Base-by-base conservation (phyloP, 2,113 vertebrate species). In the Burhinus oedicnemus region DNA sequence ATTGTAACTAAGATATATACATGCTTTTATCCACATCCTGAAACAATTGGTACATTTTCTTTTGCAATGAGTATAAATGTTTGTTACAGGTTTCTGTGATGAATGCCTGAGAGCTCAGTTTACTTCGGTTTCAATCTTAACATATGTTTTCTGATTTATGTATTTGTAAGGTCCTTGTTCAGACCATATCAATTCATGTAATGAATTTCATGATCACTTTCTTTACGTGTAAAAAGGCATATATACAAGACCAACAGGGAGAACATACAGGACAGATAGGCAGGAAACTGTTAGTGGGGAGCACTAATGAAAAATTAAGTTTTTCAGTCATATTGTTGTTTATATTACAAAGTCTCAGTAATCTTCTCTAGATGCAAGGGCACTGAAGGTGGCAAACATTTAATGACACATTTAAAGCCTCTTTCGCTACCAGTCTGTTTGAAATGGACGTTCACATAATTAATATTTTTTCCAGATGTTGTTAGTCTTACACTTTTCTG, bases 11-110 rank as follows among this genome's bases (percentile, higher is more conserved):
- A 75, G 96, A 75, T 89, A 93, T 95, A 34, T 93, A 51, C 42
- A 15, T 89, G 65, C 70, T 92, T 97, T 90, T 95, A 70, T 93
- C 88, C 92, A 95, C 83, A 92, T 96, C 96, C 97, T 97, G 95
- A 95, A 70, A 57, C 27, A 95, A 20, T 25, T 61, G 18, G 52
- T 96, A 60, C 8, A 11, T 94, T 94, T 95, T 94, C 87, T 97
- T 96, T 97, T 94, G 54, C 88, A 96, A 21, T 64, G 93, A 96
- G 66, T 89, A 54, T 94, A 70, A 83, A 70, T n/a, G 30, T 93
- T 85, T 65, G 14, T 95, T 96, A 89, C 19, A 16, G 93, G 78
- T 86, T 89, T 89, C n/a, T 92, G n/a, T 71, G 66, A 32, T 92
- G 58, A 83, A 75, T 18, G 5, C 34, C 83, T 95, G 80, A 83